Base-by-base conservation (phyloP, 2,888 invertebrate genomes). In the Poecilobothrus nobilitatus region DNA sequence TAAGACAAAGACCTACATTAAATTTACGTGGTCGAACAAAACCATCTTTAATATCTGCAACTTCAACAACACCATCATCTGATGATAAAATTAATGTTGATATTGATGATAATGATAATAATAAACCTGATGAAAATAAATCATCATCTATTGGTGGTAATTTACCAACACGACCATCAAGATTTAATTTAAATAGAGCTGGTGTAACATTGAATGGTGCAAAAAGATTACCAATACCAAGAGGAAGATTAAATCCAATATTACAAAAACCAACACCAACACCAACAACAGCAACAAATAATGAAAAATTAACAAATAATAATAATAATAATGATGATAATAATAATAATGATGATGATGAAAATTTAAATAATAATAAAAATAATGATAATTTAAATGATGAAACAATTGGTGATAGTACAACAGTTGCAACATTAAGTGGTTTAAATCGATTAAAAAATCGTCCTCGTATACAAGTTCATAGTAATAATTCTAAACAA, bases 391-490 rank as follows among this genome's bases (percentile, higher is more conserved):
- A 71, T 62, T 73, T 72, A 70, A 76, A 70, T 41, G 69, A 68
- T 6, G 68, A 68, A 33, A 72, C 71, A 44, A 76, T 76, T 65
- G 72, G 73, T 22, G 74, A 74, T 69, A 75, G 75, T 53, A 71
- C 74, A 34, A 73, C 75, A 34, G 53, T 73, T 10, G 65, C 68
- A 21, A 63, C 69, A 34, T 66, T 71, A 66, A 73, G 75, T 22
- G 78, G 80, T 53, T 73, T 80, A 20, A 81, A 81, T 74, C 80
- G 80, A 72, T 75, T 82, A 68, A 81, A 80, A 74, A 76, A 74
- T 71, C 79, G 82, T 68, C 81, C 81, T 75, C 79, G 81, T 72
- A 76, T 81, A 69, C 78, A 79, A 72, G 75, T 75, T 70, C 76
- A 77, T 73, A 74, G 77, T 73, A 81, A 80, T 78, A 79, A 80